phyloP scores from a whole-genome alignment of 1,140 invertebrate genomes.

The Pseudobourletiella spinata region DNA sequence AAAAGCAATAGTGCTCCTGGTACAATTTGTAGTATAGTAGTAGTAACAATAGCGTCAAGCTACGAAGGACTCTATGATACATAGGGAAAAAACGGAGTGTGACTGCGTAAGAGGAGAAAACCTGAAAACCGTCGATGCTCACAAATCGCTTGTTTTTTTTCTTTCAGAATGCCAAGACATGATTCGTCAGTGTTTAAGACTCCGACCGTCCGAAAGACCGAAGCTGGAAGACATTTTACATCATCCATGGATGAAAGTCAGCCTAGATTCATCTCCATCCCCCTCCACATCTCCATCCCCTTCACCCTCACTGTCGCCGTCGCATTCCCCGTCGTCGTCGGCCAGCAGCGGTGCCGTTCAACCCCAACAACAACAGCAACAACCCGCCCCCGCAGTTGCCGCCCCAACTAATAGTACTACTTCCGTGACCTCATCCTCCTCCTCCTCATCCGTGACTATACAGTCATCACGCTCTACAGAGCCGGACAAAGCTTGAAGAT shows the following conservation, averaged over 20 bases:
- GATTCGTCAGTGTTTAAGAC: conserved; percentile 49
- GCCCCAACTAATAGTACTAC: not conserved
- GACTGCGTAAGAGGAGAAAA: too few species aligned
- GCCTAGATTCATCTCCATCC: conserved; percentile 34
- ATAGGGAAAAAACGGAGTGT: too few species aligned
- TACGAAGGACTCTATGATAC: too few species aligned
- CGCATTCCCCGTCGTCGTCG: conserved; percentile 16
- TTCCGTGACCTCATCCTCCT: not conserved
- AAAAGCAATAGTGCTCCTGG: too few species aligned
- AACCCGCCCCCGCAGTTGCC: too few species aligned
- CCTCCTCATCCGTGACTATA: not conserved
- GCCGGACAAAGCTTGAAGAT: not conserved
- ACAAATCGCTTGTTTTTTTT: conserved; percentile 20
- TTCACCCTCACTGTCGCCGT: conserved; percentile 14
- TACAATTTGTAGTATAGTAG: too few species aligned
- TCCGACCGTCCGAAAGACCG: conserved; percentile 47
- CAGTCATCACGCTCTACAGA: not conserved
- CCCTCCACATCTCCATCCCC: conserved; percentile 16
- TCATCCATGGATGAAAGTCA: conserved; percentile 50
- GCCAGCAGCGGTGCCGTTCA: not conserved
- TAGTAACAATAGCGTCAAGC: too few species aligned
- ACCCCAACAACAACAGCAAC: not conserved
- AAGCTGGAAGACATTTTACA: conserved; percentile 50
- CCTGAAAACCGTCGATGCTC: too few species aligned
- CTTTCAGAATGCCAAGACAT: conserved; percentile 51